phyloP scores from a whole-genome alignment of 2,888 invertebrate species.

The Sceliomorpha sp. region DNA sequence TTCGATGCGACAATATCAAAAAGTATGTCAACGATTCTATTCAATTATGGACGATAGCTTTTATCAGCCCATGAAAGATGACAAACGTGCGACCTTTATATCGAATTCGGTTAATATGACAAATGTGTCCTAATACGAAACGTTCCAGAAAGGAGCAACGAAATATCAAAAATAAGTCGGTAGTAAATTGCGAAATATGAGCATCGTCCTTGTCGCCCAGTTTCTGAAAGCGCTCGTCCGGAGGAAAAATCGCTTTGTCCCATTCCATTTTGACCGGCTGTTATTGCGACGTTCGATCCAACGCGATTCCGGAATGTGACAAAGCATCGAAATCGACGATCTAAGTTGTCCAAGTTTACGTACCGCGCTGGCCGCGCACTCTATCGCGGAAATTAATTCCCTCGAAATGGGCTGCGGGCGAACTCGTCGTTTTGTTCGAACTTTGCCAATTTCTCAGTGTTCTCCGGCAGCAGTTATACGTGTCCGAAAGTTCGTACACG shows the following conservation, averaged over 20 bases:
- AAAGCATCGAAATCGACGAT: conserved; percentile 42
- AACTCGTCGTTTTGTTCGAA: conserved; percentile 8
- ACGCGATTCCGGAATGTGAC: conserved; percentile 40
- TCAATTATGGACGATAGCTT: too few species aligned
- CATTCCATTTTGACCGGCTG: conserved; percentile 23
- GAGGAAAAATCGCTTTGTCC: conserved; percentile 19
- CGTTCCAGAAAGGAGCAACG: too few species aligned
- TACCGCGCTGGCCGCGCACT: conserved; percentile 50
- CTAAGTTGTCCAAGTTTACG: conserved; percentile 53
- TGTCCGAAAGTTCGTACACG: conserved; percentile 25
- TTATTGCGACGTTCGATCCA: conserved; percentile 27
- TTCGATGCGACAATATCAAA: too few species aligned
- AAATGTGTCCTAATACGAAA: too few species aligned
- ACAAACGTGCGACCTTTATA: too few species aligned
- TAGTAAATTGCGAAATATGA: too few species aligned
- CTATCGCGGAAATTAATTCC: conserved; percentile 47
- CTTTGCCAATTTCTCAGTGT: conserved; percentile 50
- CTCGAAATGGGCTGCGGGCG: conserved; percentile 7
- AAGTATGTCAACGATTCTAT: too few species aligned
- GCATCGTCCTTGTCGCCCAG: neutral
- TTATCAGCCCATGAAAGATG: too few species aligned
- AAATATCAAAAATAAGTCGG: too few species aligned
- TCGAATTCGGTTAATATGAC: too few species aligned
- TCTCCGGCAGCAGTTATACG: conserved; percentile 33
- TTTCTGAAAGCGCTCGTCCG: conserved; percentile 17